Conservation (phyloP, 2,888 invertebrate genomes). For the Camponotus fellah region DNA sequence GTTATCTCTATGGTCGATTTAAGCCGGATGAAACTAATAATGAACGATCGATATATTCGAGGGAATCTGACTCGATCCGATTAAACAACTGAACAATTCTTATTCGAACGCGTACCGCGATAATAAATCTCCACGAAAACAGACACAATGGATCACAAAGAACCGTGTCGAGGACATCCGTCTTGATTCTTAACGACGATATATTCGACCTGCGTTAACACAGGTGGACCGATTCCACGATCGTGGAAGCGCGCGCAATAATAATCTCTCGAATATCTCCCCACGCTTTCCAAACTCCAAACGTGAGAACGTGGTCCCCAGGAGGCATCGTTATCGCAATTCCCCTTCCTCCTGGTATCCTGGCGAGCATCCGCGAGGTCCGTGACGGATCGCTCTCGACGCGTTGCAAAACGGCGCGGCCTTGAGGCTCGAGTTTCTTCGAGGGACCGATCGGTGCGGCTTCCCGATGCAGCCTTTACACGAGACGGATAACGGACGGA, state of each 20-base stretch:
- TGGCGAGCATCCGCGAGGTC: neutral
- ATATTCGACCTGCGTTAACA: neutral
- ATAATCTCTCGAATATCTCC: slow-evolving; percentile 32
- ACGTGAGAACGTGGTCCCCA: slow-evolving; percentile 42
- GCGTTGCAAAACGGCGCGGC: slow-evolving; percentile 46
- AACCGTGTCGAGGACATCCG: neutral
- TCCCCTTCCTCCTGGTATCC: neutral
- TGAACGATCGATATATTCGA: neutral
- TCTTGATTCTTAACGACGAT: slow-evolving; percentile 11
- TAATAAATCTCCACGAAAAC: slow-evolving; percentile 6
- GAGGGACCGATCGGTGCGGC: slow-evolving; percentile 6
- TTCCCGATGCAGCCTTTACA: slow-evolving; percentile 17
- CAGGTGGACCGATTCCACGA: neutral
- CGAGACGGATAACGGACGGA: slow-evolving; percentile 60
- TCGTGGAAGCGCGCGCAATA: slow-evolving; percentile 8
- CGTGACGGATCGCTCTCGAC: slow-evolving; percentile 9
- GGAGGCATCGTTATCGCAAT: slow-evolving; percentile 39
- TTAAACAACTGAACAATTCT: neutral
- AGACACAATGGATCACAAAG: neutral
- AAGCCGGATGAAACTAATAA: neutral
- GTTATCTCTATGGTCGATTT: neutral
- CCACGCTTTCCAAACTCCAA: slow-evolving; percentile 30
- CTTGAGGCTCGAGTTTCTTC: slow-evolving; percentile 46
- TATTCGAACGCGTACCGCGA: neutral
- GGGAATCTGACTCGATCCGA: neutral